A percentile compares a stretch with the other conserved stretches of the same genome.
Conservation (phyloP, 2,797 vertebrate genomes). For the Falco rusticolus region DNA sequence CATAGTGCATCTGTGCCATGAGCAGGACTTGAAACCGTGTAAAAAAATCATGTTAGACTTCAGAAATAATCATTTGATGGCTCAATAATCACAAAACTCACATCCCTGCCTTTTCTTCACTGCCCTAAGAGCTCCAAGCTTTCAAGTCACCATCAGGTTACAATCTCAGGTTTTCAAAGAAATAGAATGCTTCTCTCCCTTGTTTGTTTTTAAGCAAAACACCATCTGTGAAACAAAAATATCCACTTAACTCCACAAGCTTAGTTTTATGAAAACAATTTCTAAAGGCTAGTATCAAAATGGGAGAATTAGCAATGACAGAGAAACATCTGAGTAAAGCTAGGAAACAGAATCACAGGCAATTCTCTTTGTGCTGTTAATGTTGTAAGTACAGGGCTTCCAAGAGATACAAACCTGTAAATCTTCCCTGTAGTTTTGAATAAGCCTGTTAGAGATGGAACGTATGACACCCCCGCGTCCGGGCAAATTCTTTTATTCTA, state of each 20-base stretch:
- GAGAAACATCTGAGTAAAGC: not conserved
- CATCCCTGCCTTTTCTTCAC: not conserved
- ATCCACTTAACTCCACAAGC: not conserved
- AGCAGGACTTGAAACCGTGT: not conserved
- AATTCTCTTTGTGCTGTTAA: not conserved
- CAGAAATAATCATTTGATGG: not conserved
- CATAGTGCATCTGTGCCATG: not conserved
- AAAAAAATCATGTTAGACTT: not conserved
- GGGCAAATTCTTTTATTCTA: not conserved
- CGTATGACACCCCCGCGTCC: accelerated
- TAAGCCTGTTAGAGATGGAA: not conserved
- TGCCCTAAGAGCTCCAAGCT: not conserved
- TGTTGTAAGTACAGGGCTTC: not conserved
- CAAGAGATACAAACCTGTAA: not conserved
- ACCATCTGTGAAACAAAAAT: not conserved
- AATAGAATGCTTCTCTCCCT: not conserved
- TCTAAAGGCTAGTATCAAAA: not conserved
- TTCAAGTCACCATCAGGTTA: not conserved
- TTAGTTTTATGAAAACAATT: not conserved
- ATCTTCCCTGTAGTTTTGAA: not conserved
- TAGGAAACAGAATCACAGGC: not conserved
- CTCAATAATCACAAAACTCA: not conserved
- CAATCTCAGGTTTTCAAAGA: not conserved
- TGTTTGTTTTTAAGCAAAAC: not conserved
- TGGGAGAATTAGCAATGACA: not conserved